Evolutionary conservation across 2,888 invertebrate species (phyloP).

Genomic region (Callinectes sapidus): DNA sequence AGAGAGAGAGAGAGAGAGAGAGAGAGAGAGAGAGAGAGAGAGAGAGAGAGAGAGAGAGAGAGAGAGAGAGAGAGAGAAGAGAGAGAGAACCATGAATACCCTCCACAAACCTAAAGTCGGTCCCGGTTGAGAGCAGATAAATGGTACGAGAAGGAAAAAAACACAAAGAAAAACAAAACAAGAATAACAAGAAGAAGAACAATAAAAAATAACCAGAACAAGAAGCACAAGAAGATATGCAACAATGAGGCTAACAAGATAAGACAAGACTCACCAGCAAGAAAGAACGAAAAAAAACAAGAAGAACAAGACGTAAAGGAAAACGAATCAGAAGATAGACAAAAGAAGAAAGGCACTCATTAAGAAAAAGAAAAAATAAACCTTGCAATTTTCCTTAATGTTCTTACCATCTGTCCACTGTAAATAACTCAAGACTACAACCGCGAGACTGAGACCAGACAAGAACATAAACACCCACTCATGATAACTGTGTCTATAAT

Average conservation of each 20-base stretch:
- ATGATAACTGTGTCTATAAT: background rate
- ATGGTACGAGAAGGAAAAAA: background rate
- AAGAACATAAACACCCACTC: background rate
- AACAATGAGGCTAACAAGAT: background rate
- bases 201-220: background rate
- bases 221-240: background rate
- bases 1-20: too few relatives aligned
- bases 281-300: background rate
- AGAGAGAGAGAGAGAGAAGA: slow-evolving; percentile 44
- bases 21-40: slow-evolving; percentile 42
- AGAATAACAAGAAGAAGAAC: background rate
- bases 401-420: too few relatives aligned
- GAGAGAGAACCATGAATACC: slow-evolving; percentile 29
- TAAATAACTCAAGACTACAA: too few relatives aligned
- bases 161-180: background rate
- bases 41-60: slow-evolving; percentile 44
- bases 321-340: background rate
- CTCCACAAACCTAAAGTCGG: background rate
- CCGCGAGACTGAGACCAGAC: background rate
- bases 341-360: background rate
- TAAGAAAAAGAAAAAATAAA: background rate
- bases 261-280: background rate
- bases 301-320: background rate
- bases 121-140: background rate
- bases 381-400: too few relatives aligned